A percentile compares a stretch with the other conserved stretches of the same genome.
phyloP scores from a whole-genome alignment of 1,140 invertebrate genomes.

The Pygmarrhopalites habei region DNA sequence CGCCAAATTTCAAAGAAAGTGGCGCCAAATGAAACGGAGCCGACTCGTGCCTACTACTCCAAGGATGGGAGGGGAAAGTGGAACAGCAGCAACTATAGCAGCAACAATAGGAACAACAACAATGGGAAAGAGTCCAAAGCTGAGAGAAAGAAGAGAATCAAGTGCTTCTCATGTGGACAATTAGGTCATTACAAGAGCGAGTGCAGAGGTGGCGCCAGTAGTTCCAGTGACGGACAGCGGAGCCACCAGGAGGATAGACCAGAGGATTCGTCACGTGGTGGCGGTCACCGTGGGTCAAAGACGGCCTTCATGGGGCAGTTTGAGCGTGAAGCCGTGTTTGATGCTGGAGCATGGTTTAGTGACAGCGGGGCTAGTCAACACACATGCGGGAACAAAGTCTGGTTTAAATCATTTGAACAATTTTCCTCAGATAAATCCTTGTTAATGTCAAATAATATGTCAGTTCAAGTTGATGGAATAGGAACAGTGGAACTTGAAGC shows the following conservation, averaged over 20 bases:
- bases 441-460: not conserved
- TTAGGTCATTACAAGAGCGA: not conserved
- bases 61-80: not conserved
- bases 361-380: not conserved
- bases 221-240: not conserved
- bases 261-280: not conserved
- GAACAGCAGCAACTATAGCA: not conserved
- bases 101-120: not conserved
- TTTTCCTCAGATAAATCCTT: not conserved
- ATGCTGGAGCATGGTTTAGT: not conserved
- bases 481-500: constrained; percentile 6
- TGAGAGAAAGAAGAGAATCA: not conserved
- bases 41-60: no score
- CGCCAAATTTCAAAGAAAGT: not conserved
- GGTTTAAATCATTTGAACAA: not conserved
- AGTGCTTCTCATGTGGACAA: not conserved
- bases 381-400: not conserved
- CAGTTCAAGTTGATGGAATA: not conserved
- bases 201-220: no score
- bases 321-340: not conserved
- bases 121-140: not conserved
- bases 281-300: not conserved
- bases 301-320: constrained; percentile 1
- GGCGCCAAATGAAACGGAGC: not conserved
- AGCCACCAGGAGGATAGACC: not conserved